These are phyloP conservation scores for Dolichoris vasculosae DNA, from an alignment of 1,140 invertebrate species.

Conservation along the genomic window DNA sequence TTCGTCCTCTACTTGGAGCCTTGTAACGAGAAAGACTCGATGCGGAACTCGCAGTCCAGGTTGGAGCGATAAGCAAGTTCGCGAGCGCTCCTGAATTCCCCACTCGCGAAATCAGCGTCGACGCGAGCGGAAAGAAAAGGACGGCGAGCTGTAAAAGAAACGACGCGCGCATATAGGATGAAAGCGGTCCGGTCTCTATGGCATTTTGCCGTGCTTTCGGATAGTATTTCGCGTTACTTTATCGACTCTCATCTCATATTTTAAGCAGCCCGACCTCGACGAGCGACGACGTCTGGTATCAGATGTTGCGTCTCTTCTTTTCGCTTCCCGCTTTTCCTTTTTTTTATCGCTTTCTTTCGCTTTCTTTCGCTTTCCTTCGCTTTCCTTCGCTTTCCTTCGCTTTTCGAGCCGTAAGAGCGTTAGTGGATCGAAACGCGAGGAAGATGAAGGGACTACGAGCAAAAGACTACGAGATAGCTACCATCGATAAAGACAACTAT, in stretches of 20 bases:
- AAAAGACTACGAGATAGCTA: no score
- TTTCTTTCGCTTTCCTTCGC: background rate
- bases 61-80: background rate
- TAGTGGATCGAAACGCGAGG: no score
- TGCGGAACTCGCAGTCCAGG: background rate
- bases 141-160: background rate
- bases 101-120: background rate
- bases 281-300: constrained; percentile 37
- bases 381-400: background rate
- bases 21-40: background rate
- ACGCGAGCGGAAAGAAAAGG: background rate
- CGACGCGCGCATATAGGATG: background rate
- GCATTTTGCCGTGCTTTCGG: constrained; percentile 43
- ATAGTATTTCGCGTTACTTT: constrained; percentile 44
- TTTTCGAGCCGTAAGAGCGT: no score
- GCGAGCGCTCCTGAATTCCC: background rate
- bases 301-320: constrained; percentile 30
- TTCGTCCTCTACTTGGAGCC: background rate
- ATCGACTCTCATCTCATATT: constrained; percentile 46
- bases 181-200: constrained; percentile 37
- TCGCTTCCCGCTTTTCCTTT: no score
- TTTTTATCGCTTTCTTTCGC: constrained; percentile 19
- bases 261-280: constrained; percentile 34
- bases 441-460: no score
- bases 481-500: no score